Base-by-base conservation (phyloP, 2,888 invertebrate species). In the Hololepta plana region DNA sequence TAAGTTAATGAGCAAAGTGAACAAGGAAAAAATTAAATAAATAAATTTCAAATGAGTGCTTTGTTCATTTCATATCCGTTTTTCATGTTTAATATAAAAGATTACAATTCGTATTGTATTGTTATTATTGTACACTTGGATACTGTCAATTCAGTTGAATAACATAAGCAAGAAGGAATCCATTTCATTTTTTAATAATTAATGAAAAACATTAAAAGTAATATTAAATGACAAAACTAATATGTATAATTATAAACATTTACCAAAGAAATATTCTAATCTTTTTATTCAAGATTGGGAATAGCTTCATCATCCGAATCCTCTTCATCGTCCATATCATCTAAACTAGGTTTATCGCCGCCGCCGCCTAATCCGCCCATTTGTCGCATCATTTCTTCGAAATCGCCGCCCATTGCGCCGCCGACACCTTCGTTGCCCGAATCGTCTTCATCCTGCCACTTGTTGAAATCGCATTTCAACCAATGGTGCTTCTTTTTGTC, bases 401-500 rank as follows among this genome's bases (percentile, higher is more conserved):
- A 57, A 45, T 72, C 69, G 31, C 47, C 59, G 3, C 28, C 26
- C 22, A 21, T 6, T 23, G 42, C 42, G 28, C 48, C 50, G 28
- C 53, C 59, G 47, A 50, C 33, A 33, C 51, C 67, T 39, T 85
- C 88, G 40, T 80, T 80, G 6, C 77, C 85, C 28, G 81, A 85
- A 34, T 93, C 93, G 46, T 87, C 87, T 57, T 96, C 95, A 59
- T 95, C 95, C 58, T 73, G 75, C 95, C 93, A 96, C 60, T 91
- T 91, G 51, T 87, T 84, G 53, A 96, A 98, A 52, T 96, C 95
- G 43, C 91, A 79, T 63, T 93, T 95, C 42, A 96, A 64, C 76
- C 91, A 95, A 53, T 91, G 91, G 42, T 76, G 74, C 60, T 93
- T 93, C 54, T 74, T 75, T 36, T 53, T 79, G 43, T 82, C 82